Percentiles rank a stretch among this genome's conserved stretches.
Conservation (phyloP, 2,113 vertebrate species). For the Tachysurus fulvidraco region DNA sequence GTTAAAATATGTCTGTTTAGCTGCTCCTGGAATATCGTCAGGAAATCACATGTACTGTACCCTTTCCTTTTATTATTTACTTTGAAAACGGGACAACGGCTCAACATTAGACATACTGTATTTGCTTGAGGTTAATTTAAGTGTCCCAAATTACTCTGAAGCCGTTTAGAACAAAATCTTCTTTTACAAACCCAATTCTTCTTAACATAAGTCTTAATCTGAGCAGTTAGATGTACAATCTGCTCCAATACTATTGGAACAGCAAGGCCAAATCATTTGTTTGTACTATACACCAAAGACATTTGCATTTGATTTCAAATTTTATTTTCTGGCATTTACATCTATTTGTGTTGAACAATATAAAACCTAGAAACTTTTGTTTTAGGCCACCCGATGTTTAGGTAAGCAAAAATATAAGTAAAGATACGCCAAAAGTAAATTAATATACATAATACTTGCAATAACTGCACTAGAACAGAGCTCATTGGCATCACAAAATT, state of each 20-base stretch:
- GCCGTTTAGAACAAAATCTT: not conserved
- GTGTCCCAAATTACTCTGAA: not conserved
- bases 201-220: not conserved
- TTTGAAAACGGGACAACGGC: not conserved
- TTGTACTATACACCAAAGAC: not conserved
- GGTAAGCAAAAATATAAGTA: no score
- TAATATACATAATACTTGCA: no score
- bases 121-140: not conserved
- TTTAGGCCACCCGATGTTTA: no score
- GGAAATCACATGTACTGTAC: not conserved
- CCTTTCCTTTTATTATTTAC: constrained; percentile 17
- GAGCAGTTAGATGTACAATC: not conserved
- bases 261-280: not conserved
- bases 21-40: not conserved
- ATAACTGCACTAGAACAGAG: no score
- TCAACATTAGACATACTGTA: not conserved
- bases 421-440: no score
- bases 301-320: not conserved
- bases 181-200: not conserved
- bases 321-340: no score
- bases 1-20: not conserved
- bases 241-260: no score
- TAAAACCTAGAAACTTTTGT: no score
- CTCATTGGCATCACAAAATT: no score
- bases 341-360: no score